Percentiles rank a stretch among this genome's conserved stretches.
These are phyloP conservation scores for Drosophila nasuta DNA, from an alignment of 1,140 invertebrate genomes.

Conservation along the genomic window DNA sequence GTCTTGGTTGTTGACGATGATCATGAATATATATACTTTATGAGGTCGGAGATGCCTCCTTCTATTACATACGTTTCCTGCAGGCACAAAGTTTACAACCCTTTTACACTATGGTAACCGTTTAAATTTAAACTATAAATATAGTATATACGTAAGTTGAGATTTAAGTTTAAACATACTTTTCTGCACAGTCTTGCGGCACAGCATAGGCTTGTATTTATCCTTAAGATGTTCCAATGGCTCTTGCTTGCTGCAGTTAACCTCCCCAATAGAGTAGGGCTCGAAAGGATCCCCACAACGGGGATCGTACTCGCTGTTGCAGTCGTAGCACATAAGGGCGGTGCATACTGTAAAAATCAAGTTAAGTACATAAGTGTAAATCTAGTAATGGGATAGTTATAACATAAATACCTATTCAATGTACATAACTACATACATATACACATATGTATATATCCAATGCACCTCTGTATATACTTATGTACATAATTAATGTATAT, in stretches of 20 bases:
- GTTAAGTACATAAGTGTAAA: neutral
- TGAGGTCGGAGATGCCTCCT: too few relatives aligned
- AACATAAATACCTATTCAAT: too few relatives aligned
- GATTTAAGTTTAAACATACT: slow-evolving; percentile 79
- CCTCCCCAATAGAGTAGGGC: slow-evolving; percentile 90
- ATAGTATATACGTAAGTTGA: neutral
- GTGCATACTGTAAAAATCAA: slow-evolving; percentile 84
- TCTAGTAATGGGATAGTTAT: too few relatives aligned
- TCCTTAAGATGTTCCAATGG: slow-evolving; percentile 89
- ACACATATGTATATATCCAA: too few relatives aligned
- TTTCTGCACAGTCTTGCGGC: slow-evolving; percentile 91
- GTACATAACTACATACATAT: too few relatives aligned
- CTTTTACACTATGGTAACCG: too few relatives aligned
- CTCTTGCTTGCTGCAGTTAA: slow-evolving; percentile 92
- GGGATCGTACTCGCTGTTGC: slow-evolving; percentile 93
- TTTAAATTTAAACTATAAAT: neutral
- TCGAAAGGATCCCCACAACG: slow-evolving; percentile 94
- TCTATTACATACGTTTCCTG: too few relatives aligned
- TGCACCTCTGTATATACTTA: too few relatives aligned
- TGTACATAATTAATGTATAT: too few relatives aligned
- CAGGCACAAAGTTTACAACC: too few relatives aligned
- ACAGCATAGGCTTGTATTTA: slow-evolving; percentile 88
- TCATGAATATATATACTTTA: too few relatives aligned
- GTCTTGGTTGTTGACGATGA: too few relatives aligned
- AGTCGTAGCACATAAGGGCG: slow-evolving; percentile 90